phyloP scores from a whole-genome alignment of 2,797 vertebrate species.

The Sitta carolinensis region DNA sequence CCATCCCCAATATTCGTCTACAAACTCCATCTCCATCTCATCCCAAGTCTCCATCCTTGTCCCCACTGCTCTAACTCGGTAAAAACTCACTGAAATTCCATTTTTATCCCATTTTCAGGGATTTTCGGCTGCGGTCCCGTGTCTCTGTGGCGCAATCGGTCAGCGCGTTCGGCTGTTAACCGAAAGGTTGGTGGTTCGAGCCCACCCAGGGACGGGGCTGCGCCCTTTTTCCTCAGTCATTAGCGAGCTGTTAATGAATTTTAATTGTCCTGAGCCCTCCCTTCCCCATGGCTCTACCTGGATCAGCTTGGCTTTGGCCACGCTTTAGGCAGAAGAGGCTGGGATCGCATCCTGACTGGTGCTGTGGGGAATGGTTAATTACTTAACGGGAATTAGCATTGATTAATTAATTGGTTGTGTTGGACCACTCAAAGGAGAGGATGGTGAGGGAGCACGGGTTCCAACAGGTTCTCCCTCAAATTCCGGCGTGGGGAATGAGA shows the following conservation, averaged over 20 bases:
- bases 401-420: background rate
- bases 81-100: fast-evolving
- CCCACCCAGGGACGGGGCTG: conserved; percentile 78
- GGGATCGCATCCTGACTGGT: background rate
- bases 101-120: fast-evolving
- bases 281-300: too few relatives aligned
- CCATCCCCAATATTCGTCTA: too few relatives aligned
- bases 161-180: conserved; percentile 80
- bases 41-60: too few relatives aligned
- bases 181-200: conserved; percentile 80
- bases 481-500: background rate
- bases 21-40: background rate
- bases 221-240: too few relatives aligned
- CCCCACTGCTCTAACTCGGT: fast-evolving
- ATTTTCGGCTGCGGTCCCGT: fast-evolving
- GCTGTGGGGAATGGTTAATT: background rate
- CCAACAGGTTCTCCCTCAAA: background rate
- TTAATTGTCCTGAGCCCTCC: background rate
- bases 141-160: conserved; percentile 80
- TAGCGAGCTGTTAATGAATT: background rate
- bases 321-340: background rate
- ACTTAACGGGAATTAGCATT: background rate
- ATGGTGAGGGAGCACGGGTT: background rate
- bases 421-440: background rate
- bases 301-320: background rate